Percentiles rank a stretch among this genome's conserved stretches.
Conservation (phyloP, 2,797 vertebrate species). For the Brotula barbata region DNA sequence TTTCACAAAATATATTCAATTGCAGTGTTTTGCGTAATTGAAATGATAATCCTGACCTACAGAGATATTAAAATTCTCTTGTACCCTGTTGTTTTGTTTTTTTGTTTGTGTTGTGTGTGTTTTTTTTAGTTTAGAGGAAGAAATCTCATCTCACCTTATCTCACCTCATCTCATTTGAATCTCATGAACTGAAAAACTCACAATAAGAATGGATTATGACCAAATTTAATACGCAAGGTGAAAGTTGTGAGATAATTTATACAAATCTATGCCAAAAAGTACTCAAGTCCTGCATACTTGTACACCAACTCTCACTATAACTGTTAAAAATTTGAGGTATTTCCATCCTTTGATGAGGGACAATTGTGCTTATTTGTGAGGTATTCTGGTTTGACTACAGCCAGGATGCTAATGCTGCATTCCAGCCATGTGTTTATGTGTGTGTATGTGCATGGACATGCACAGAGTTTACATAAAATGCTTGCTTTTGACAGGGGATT, state of each 20-base stretch:
- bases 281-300: not conserved
- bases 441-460: slow-evolving; percentile 25
- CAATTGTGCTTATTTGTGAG: slow-evolving; percentile 44
- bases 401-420: slow-evolving; percentile 40
- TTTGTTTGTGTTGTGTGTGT: too few species aligned
- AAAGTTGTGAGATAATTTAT: not conserved
- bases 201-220: too few species aligned
- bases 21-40: too few species aligned
- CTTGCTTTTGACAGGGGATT: slow-evolving; percentile 36
- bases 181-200: too few species aligned
- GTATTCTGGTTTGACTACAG: slow-evolving; percentile 39
- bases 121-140: too few species aligned
- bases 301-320: slow-evolving; percentile 13
- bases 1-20: too few species aligned
- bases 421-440: slow-evolving; percentile 26
- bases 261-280: not conserved
- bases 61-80: too few species aligned
- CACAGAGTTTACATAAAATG: slow-evolving; percentile 35
- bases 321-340: slow-evolving; percentile 37
- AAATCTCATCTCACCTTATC: too few species aligned
- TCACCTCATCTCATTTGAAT: too few species aligned
- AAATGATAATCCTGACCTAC: too few species aligned
- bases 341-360: slow-evolving; percentile 37
- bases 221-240: too few species aligned
- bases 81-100: not conserved